These are phyloP conservation scores for Thalpophila matura DNA, from an alignment of 2,888 invertebrate species.

Conservation along the genomic window DNA sequence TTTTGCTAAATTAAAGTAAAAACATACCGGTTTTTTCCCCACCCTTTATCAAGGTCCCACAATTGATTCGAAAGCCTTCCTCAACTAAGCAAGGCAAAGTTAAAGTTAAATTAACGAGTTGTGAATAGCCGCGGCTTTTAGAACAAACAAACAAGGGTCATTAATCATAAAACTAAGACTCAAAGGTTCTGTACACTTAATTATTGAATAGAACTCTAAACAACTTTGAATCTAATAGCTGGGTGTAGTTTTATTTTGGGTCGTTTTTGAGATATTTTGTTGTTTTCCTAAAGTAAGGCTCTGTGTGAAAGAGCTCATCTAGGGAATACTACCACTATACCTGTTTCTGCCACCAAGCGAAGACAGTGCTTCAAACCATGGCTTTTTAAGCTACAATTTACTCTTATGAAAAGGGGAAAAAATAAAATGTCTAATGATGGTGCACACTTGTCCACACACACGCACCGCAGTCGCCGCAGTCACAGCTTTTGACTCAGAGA, in stretches of 20 bases:
- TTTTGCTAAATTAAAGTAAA: conserved; percentile 20
- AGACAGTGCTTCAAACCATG: too few species aligned
- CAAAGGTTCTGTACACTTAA: conserved; percentile 66
- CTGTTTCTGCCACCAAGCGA: too few species aligned
- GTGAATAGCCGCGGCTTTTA: conserved; percentile 60
- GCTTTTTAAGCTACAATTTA: too few species aligned
- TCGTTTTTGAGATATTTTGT: background rate
- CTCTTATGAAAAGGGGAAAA: too few species aligned
- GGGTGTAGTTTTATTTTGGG: conserved; percentile 27
- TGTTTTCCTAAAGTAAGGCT: background rate
- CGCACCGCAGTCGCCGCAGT: too few species aligned
- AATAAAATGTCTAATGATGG: too few species aligned
- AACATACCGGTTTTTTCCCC: conserved; percentile 31
- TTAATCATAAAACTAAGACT: conserved; percentile 70
- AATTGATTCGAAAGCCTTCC: conserved; percentile 61
- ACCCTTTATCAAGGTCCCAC: conserved; percentile 34
- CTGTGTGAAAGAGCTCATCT: background rate
- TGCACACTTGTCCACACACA: too few species aligned
- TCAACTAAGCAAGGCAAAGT: conserved; percentile 58
- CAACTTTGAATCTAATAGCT: conserved; percentile 48
- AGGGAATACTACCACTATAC: too few species aligned
- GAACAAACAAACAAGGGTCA: conserved; percentile 67
- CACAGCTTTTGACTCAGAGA: too few species aligned
- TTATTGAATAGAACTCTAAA: conserved; percentile 65
- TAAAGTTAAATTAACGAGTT: conserved; percentile 69